Evolutionary conservation across 2,113 vertebrate species (phyloP).

Genomic region (Excalfactoria chinensis): DNA sequence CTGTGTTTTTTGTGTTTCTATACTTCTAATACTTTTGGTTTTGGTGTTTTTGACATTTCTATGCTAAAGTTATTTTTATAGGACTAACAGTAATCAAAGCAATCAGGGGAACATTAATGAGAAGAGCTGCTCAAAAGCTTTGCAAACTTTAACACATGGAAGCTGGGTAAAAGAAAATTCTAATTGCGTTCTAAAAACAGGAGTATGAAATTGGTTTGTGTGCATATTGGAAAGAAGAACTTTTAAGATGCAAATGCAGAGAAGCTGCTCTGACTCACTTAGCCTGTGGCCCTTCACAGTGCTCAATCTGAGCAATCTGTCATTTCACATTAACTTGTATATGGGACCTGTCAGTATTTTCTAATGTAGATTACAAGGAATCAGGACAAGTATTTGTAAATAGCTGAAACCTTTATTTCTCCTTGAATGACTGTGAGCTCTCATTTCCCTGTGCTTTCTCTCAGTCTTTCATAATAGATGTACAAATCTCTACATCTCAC

Average conservation of each 20-base stretch:
- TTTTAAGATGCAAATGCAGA: constrained; percentile 16
- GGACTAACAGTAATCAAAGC: neutral
- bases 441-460: neutral
- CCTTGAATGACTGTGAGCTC: neutral
- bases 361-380: constrained; percentile 40
- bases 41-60: neutral
- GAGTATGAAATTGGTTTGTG: constrained; percentile 28
- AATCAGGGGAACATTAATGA: neutral
- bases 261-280: constrained; percentile 37
- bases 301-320: constrained; percentile 55
- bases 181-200: neutral
- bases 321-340: constrained; percentile 58
- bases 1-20: neutral
- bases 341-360: constrained; percentile 40
- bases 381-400: constrained; percentile 51
- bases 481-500: constrained; percentile 4
- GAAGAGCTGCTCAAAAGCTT: neutral
- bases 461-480: neutral
- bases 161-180: neutral
- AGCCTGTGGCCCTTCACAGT: constrained; percentile 24
- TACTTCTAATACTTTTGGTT: neutral
- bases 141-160: neutral
- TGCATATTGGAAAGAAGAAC: neutral
- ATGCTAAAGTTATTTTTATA: neutral
- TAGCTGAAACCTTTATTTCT: constrained; percentile 40